A percentile compares a stretch with the other conserved stretches of the same genome.
Conservation (phyloP, 1,140 invertebrate species). For the Zaprionus lachaisei region DNA sequence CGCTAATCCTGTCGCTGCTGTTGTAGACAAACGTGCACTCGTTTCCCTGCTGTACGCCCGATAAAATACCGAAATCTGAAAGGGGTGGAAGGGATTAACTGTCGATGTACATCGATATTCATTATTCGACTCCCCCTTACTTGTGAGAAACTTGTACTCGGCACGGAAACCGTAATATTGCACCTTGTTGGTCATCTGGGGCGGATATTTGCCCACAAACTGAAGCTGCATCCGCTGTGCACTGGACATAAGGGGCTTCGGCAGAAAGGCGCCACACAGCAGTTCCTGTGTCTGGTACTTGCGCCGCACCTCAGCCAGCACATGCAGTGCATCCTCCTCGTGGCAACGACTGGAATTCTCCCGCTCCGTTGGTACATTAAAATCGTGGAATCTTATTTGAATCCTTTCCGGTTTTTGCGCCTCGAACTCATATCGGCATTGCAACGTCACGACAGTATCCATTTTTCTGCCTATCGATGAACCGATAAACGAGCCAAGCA, state of each 20-base stretch:
- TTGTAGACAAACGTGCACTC: constrained; percentile 94
- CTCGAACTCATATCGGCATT: constrained; percentile 93
- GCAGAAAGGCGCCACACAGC: constrained; percentile 91
- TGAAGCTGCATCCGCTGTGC: constrained; percentile 92
- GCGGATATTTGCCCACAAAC: constrained; percentile 88
- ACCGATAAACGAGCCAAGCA: constrained; percentile 85
- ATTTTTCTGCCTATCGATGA: constrained; percentile 52
- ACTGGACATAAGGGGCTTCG: constrained; percentile 95
- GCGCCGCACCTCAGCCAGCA: constrained; percentile 59
- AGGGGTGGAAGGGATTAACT: too few relatives aligned
- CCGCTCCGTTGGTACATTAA: constrained; percentile 71
- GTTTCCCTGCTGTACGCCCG: constrained; percentile 90
- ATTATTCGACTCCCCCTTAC: constrained; percentile 86
- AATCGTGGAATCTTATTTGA: constrained; percentile 83
- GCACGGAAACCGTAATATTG: constrained; percentile 92
- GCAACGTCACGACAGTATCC: constrained; percentile 85
- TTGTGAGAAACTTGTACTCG: constrained; percentile 94
- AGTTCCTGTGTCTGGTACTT: constrained; percentile 87
- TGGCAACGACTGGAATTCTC: constrained; percentile 69
- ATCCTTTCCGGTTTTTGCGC: constrained; percentile 92
- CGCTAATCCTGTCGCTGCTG: constrained; percentile 91
- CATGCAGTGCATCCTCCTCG: constrained; percentile 69
- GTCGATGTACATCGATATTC: not conserved
- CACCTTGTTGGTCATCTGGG: constrained; percentile 88
- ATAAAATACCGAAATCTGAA: constrained; percentile 89